Conservation (phyloP, 2,113 vertebrate species). For the Lethenteron reissneri region DNA sequence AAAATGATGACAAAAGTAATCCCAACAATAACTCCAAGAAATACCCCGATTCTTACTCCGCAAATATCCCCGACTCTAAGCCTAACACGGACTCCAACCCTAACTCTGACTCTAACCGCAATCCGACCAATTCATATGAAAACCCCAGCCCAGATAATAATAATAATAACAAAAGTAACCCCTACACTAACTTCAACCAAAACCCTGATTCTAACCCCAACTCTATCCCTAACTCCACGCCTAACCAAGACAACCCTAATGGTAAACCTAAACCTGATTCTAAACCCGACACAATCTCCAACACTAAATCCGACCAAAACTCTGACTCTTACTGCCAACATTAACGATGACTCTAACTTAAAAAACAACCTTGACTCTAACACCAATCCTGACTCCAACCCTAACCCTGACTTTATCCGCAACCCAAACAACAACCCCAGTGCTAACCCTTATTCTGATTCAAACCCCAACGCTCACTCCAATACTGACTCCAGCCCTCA, state of each 20-base stretch:
- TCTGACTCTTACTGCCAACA: neutral
- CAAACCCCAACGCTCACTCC: constrained; percentile 2
- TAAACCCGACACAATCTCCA: neutral
- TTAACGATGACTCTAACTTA: neutral
- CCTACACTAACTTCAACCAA: neutral
- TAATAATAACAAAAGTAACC: neutral
- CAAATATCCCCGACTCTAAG: too few species aligned
- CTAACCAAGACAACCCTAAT: neutral
- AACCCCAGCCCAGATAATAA: neutral
- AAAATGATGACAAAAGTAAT: too few species aligned
- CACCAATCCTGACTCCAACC: constrained; percentile 5
- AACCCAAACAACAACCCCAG: constrained; percentile 2
- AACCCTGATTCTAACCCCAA: neutral
- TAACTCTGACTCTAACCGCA: too few species aligned
- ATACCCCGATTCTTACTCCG: too few species aligned
- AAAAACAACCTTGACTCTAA: neutral
- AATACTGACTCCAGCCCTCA: neutral
- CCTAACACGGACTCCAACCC: too few species aligned
- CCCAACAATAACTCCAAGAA: too few species aligned
- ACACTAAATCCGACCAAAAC: neutral
- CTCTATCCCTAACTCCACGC: neutral
- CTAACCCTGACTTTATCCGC: constrained; percentile 5
- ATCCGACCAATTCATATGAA: neutral
- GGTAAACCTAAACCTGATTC: neutral
- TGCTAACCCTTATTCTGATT: constrained; percentile 6